Evolutionary conservation across 2,888 invertebrate species (phyloP).

Genomic region (Sinhomidia bicolor): DNA sequence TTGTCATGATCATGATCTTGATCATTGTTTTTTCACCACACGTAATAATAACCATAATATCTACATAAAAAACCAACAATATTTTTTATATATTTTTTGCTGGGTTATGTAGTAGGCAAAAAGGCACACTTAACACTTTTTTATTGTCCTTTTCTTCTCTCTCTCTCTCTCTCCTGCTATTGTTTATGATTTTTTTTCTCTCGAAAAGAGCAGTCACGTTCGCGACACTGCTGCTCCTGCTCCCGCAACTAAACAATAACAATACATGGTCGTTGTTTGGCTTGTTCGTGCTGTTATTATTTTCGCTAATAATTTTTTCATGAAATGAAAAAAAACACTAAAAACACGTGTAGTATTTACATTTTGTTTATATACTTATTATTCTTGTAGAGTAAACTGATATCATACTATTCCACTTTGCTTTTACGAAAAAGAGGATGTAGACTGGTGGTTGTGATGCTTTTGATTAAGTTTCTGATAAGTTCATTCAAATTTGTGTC

Average conservation of each 20-base stretch:
- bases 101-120: background rate
- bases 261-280: background rate
- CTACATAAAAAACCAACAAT: slow-evolving; percentile 13
- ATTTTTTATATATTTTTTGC: background rate
- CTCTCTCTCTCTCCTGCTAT: background rate
- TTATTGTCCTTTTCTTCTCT: slow-evolving; percentile 10
- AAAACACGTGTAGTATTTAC: slow-evolving; percentile 32
- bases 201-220: slow-evolving; percentile 15
- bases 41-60: slow-evolving; percentile 7
- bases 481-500: slow-evolving; percentile 17
- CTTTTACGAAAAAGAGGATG: background rate
- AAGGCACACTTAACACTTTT: slow-evolving; percentile 44
- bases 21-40: slow-evolving; percentile 33
- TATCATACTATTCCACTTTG: background rate
- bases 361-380: background rate
- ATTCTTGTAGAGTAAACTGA: no score
- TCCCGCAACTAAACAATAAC: background rate
- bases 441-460: background rate
- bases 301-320: slow-evolving; percentile 40
- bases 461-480: slow-evolving; percentile 31
- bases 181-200: slow-evolving; percentile 7
- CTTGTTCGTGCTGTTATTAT: background rate
- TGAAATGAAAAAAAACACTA: background rate
- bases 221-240: slow-evolving; percentile 27
- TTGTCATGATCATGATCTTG: slow-evolving; percentile 20